phyloP scores from a whole-genome alignment of 2,888 invertebrate species.

The Ornithoptera alexandrae region DNA sequence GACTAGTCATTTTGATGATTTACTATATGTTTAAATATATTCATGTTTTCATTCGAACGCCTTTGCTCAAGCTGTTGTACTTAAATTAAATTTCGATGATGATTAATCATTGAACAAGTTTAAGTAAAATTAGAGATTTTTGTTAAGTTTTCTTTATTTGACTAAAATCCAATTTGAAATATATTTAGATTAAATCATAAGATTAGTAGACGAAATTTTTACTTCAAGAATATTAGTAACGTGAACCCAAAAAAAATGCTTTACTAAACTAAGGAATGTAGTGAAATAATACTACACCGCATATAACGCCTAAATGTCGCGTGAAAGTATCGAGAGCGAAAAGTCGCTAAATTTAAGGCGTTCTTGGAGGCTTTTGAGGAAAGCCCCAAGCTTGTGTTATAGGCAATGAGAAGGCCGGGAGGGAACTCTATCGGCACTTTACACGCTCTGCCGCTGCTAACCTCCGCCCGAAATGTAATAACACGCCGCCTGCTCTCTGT shows the following conservation, averaged over 20 bases:
- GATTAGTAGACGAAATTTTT: background rate
- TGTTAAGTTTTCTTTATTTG: too few species aligned
- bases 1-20: too few species aligned
- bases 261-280: constrained; percentile 47
- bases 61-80: too few species aligned
- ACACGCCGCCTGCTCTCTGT: constrained; percentile 76
- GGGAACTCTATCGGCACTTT: constrained; percentile 76
- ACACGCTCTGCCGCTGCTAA: constrained; percentile 77
- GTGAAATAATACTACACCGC: constrained; percentile 52
- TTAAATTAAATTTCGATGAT: too few species aligned
- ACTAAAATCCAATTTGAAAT: too few species aligned
- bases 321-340: constrained; percentile 75
- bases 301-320: constrained; percentile 64
- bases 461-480: constrained; percentile 78
- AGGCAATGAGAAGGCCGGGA: constrained; percentile 74
- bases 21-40: too few species aligned
- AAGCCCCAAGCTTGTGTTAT: constrained; percentile 74
- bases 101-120: too few species aligned
- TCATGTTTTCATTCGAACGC: too few species aligned
- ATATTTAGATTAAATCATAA: background rate
- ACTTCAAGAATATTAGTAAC: background rate
- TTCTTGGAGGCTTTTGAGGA: constrained; percentile 75
- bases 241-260: constrained; percentile 47
- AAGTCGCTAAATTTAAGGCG: constrained; percentile 78
- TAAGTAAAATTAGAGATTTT: too few species aligned